Evolutionary conservation across 2,888 invertebrate species (phyloP).

Genomic region (Drymonia ruficornis): DNA sequence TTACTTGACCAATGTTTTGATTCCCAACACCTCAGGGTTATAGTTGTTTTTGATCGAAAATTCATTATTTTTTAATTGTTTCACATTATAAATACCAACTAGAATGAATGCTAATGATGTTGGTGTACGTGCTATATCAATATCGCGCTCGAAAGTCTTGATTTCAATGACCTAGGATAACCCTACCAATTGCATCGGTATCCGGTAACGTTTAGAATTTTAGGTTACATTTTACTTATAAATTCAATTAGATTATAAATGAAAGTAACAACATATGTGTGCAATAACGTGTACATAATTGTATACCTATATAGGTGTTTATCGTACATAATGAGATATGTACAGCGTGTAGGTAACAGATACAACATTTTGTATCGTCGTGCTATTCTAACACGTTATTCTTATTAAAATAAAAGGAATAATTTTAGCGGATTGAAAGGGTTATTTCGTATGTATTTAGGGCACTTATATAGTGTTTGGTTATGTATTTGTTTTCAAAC

Average conservation of each 20-base stretch:
- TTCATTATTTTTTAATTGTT: constrained; percentile 44
- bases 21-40: constrained; percentile 46
- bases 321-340: constrained; percentile 39
- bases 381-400: constrained; percentile 48
- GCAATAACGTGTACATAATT: constrained; percentile 36
- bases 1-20: constrained; percentile 73
- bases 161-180: constrained; percentile 78
- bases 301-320: constrained; percentile 26
- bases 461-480: constrained; percentile 45
- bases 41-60: constrained; percentile 52
- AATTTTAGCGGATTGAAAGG: constrained; percentile 46
- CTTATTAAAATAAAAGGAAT: constrained; percentile 40
- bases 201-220: constrained; percentile 60
- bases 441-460: constrained; percentile 47
- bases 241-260: constrained; percentile 46
- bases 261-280: constrained; percentile 41
- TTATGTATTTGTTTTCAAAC: constrained; percentile 62
- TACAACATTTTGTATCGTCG: constrained; percentile 49
- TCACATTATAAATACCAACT: constrained; percentile 44
- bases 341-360: constrained; percentile 45
- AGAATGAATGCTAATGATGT: constrained; percentile 56
- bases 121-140: constrained; percentile 56
- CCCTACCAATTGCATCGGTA: constrained; percentile 62
- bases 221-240: constrained; percentile 66
- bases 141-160: constrained; percentile 65